Conservation (phyloP, 2,888 invertebrate species). For the Saturnia pavonia region DNA sequence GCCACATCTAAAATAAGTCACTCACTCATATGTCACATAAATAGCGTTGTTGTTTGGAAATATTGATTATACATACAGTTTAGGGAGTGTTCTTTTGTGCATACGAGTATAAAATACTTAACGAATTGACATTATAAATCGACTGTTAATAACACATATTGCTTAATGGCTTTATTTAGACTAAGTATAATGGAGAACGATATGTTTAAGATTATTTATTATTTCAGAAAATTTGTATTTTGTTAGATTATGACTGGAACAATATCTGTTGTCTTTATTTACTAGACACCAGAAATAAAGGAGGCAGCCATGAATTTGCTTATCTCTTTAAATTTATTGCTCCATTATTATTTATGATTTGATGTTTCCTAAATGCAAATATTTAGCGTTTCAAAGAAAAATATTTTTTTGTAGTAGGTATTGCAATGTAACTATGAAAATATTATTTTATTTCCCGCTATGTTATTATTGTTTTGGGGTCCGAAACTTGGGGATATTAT, state of each 20-base stretch:
- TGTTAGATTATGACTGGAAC: not conserved
- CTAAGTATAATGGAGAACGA: not conserved
- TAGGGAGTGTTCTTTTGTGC: too few relatives aligned
- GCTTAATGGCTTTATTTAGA: not conserved
- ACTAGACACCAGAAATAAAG: not conserved
- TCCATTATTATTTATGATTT: constrained; percentile 3
- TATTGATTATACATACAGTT: too few relatives aligned
- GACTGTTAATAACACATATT: too few relatives aligned
- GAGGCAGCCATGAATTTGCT: not conserved
- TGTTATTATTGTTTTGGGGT: constrained; percentile 55
- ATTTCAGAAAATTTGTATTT: not conserved
- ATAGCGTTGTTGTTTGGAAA: too few relatives aligned
- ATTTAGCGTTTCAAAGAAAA: constrained; percentile 7
- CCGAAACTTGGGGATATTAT: constrained; percentile 43
- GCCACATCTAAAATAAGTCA: too few relatives aligned
- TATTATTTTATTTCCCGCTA: constrained; percentile 46
- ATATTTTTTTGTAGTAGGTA: constrained; percentile 26
- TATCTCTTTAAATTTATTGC: constrained; percentile 10
- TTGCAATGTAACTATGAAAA: constrained; percentile 38
- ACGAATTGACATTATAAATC: too few relatives aligned
- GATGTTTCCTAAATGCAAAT: not conserved
- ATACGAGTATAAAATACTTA: too few relatives aligned
- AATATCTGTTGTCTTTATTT: not conserved
- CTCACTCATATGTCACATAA: too few relatives aligned
- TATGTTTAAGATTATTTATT: not conserved